Percentiles rank a stretch among this genome's conserved stretches.
phyloP scores from a whole-genome alignment of 2,113 vertebrate species.

The Microtus pennsylvanicus region DNA sequence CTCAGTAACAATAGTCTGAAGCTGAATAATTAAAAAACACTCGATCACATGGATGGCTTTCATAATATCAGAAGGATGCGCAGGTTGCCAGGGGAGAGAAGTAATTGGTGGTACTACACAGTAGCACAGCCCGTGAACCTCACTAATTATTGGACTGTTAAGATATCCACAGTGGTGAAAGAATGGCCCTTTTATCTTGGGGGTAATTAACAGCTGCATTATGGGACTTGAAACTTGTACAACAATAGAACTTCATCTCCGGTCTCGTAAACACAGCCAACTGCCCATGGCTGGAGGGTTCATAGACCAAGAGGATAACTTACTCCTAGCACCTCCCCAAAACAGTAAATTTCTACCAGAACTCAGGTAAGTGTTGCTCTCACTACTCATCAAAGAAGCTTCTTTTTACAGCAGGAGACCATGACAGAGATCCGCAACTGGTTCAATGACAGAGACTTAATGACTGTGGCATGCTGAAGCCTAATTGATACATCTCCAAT shows the following conservation, averaged over 20 bases:
- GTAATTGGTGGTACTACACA: background rate
- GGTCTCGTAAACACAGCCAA: background rate
- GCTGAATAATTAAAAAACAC: background rate
- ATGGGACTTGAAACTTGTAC: background rate
- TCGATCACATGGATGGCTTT: background rate
- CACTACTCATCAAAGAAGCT: background rate
- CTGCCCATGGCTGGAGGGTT: background rate
- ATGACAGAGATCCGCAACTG: background rate
- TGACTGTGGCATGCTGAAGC: background rate
- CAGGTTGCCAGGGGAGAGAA: background rate
- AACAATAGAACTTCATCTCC: background rate
- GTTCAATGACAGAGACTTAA: background rate
- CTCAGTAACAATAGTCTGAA: constrained; percentile 11
- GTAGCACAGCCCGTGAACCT: background rate
- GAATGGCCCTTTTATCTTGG: background rate
- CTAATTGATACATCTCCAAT: background rate
- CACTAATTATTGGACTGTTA: background rate
- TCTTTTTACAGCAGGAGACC: background rate
- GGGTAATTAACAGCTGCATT: background rate
- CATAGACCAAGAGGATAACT: background rate
- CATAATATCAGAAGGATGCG: background rate
- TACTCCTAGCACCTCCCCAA: background rate
- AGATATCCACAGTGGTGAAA: background rate
- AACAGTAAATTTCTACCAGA: background rate
- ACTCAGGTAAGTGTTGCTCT: background rate